These are phyloP conservation scores for Oryzaephilus surinamensis DNA, from an alignment of 1,140 invertebrate species.

Conservation along the genomic window DNA sequence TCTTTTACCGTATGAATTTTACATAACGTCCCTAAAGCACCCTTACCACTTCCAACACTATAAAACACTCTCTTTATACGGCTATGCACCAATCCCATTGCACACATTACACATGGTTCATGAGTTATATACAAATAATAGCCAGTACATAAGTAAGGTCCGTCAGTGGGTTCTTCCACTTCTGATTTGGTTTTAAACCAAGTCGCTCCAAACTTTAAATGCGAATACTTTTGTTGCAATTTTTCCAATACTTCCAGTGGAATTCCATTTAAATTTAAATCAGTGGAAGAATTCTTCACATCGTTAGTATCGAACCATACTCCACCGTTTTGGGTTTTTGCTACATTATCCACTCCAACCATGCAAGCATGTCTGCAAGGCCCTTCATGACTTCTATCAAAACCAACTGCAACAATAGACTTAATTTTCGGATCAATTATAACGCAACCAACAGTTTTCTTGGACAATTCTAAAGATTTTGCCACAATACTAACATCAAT, in stretches of 20 bases:
- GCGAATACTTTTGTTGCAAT: slow-evolving; percentile 24
- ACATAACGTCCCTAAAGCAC: slow-evolving; percentile 58
- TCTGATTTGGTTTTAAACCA: slow-evolving; percentile 14
- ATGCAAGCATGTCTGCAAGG: slow-evolving; percentile 78
- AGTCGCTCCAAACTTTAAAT: slow-evolving; percentile 4
- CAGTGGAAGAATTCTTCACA: slow-evolving; percentile 1
- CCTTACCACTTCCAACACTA: slow-evolving; percentile 43
- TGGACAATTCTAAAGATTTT: slow-evolving; percentile 28
- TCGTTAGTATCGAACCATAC: slow-evolving; percentile 42
- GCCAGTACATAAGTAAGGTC: slow-evolving; percentile 79
- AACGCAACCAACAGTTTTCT: slow-evolving; percentile 25
- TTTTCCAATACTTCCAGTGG: slow-evolving; percentile 17
- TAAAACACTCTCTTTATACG: slow-evolving; percentile 76
- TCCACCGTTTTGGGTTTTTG: slow-evolving; percentile 69
- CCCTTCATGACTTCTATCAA: slow-evolving; percentile 48
- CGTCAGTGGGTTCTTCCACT: slow-evolving; percentile 31
- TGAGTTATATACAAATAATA: slow-evolving; percentile 74
- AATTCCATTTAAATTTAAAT: slow-evolving; percentile 19
- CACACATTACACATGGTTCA: slow-evolving; percentile 89
- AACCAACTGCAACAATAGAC: slow-evolving; percentile 54
- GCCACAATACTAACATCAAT: slow-evolving; percentile 37
- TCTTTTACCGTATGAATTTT: slow-evolving; percentile 67
- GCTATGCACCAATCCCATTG: slow-evolving; percentile 89
- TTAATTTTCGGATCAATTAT: slow-evolving; percentile 56
- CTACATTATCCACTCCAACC: slow-evolving; percentile 76